Percentiles rank a stretch among this genome's conserved stretches.
Conservation (phyloP, 2,888 invertebrate species). For the Pseudococcus viburni region DNA sequence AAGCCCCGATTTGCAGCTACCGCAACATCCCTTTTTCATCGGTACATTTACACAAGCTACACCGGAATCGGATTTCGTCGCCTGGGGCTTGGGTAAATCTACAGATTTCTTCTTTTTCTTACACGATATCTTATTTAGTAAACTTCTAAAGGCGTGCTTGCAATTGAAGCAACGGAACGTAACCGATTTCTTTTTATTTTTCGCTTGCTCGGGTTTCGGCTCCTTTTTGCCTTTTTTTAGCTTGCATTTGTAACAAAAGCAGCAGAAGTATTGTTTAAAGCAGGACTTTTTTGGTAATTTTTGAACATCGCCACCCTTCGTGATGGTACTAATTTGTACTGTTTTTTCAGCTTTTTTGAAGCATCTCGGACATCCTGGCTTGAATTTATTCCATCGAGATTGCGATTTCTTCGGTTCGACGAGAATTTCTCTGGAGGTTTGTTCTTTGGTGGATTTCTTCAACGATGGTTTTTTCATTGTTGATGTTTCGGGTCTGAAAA, state of each 20-base stretch:
- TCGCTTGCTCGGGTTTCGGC: not conserved
- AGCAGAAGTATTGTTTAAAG: constrained; percentile 46
- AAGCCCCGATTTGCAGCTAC: constrained; percentile 20
- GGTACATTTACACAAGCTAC: constrained; percentile 37
- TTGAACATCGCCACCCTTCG: not conserved
- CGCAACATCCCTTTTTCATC: constrained; percentile 15
- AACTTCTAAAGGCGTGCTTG: constrained; percentile 45
- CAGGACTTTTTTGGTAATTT: constrained; percentile 31
- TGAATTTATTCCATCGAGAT: constrained; percentile 42
- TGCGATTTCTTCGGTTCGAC: not conserved
- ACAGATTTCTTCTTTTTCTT: constrained; percentile 9
- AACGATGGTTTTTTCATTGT: constrained; percentile 50
- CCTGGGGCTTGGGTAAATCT: constrained; percentile 1
- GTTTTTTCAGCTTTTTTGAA: constrained; percentile 19
- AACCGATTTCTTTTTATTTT: constrained; percentile 17
- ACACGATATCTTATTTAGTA: constrained; percentile 31
- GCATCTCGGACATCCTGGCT: constrained; percentile 38
- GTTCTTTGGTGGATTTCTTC: constrained; percentile 29
- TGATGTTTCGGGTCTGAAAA: not conserved
- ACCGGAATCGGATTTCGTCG: constrained; percentile 19
- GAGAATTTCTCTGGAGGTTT: constrained; percentile 36
- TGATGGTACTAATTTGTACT: constrained; percentile 48
- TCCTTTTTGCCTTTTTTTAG: constrained; percentile 22
- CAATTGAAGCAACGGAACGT: constrained; percentile 34
- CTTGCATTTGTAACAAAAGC: constrained; percentile 56